Conservation (phyloP, 2,797 vertebrate species). For the Poeciliopsis infans region DNA sequence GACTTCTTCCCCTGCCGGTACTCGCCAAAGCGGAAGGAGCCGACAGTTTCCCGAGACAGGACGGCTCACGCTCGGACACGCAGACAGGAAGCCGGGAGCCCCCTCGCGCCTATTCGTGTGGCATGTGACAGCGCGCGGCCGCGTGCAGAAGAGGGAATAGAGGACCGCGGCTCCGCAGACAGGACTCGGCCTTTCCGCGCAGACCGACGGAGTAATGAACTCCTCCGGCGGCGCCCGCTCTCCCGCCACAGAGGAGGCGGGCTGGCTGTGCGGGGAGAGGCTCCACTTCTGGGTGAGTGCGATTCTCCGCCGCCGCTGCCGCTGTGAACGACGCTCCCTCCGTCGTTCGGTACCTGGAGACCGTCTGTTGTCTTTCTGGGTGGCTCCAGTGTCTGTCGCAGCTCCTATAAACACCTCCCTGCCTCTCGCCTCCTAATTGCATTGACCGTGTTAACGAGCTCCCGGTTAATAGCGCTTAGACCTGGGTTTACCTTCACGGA, state of each 20-base stretch:
- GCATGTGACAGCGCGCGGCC: slow-evolving; percentile 45
- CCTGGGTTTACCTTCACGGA: not conserved
- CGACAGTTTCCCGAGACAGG: slow-evolving; percentile 12
- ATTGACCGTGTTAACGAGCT: not conserved
- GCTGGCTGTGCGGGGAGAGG: slow-evolving; percentile 75
- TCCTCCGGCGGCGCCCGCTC: slow-evolving; percentile 29
- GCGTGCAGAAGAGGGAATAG: slow-evolving; percentile 1
- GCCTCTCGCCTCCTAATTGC: not conserved
- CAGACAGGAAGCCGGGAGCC: not conserved
- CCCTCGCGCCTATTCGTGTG: slow-evolving; percentile 22
- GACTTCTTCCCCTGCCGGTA: slow-evolving; percentile 37
- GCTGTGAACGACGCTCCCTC: not conserved
- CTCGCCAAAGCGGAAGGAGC: slow-evolving; percentile 36
- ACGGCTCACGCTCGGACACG: slow-evolving; percentile 3
- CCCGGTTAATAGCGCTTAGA: not conserved
- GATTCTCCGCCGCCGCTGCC: not conserved
- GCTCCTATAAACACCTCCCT: not conserved
- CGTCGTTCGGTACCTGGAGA: not conserved
- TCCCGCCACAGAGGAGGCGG: slow-evolving; percentile 68
- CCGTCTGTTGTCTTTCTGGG: not conserved
- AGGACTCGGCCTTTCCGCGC: not conserved
- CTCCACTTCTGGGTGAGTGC: slow-evolving; percentile 81
- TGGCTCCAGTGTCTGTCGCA: not conserved
- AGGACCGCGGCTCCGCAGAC: slow-evolving; percentile 12
- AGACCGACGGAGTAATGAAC: slow-evolving; percentile 24